phyloP scores from a whole-genome alignment of 2,797 vertebrate genomes.

The Heteromormyrus szaboi region DNA sequence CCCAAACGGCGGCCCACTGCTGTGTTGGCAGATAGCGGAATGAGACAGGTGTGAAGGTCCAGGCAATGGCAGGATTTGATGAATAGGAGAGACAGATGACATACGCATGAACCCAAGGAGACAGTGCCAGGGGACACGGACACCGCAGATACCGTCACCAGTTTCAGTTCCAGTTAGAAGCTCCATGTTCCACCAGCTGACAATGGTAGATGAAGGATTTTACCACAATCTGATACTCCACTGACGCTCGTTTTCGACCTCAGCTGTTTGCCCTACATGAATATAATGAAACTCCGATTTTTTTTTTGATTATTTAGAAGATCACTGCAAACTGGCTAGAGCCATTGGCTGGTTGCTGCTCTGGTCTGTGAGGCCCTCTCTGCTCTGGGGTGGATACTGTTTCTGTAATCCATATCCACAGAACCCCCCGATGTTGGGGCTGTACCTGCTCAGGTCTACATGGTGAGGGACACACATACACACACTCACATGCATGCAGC shows the following conservation, averaged over 20 bases:
- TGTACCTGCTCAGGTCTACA: background rate
- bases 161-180: background rate
- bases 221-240: background rate
- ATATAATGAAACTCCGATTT: background rate
- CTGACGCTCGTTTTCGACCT: background rate
- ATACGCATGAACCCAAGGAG: background rate
- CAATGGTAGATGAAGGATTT: background rate
- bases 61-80: background rate
- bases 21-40: background rate
- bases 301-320: background rate
- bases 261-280: background rate
- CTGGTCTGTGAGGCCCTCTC: conserved; percentile 15
- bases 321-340: background rate
- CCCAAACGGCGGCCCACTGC: background rate
- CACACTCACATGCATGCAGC: background rate
- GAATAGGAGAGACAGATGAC: background rate
- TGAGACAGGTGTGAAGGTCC: background rate
- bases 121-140: background rate
- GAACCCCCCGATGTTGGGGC: background rate
- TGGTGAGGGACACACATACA: background rate
- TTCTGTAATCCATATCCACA: conserved; percentile 40
- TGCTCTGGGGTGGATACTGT: conserved; percentile 36
- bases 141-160: background rate
- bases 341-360: conserved; percentile 21
- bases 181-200: background rate